Evolutionary conservation across 2,797 vertebrate genomes (phyloP), one percentile per base, ranked within the genome.

Genomic region (Pygocentrus nattereri): DNA sequence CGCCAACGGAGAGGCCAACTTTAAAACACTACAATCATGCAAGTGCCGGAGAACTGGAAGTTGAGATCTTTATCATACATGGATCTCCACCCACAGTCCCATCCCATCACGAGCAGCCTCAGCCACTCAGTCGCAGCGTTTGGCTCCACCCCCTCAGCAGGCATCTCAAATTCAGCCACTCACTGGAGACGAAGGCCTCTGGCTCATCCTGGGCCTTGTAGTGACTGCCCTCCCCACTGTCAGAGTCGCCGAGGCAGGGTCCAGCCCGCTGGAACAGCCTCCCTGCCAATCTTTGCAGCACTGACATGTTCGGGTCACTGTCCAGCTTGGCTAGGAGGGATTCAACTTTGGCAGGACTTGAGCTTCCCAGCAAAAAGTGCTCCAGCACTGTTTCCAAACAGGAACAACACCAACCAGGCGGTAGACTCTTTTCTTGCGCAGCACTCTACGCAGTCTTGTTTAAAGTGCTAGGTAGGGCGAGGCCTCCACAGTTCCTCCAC

Each of bases 261-360:
- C 93, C 90, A 0, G 88, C 81, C 59, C 91, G 91, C n/a, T 92
- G 92, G 84, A 95, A 91, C 76, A 95, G 91, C 87, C 90, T 92
- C 86, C 86, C 94, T 82, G 93, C 92, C 86, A 94, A 90, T 85
- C 90, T 93, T 82, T 94, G 92, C 89, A 95, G 90, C 83, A 91
- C 89, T 71, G 92, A 93, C 94, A 94, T 95, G 68, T 25, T 64
- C 0, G 19, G 23, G 12, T 27, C 19, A 21, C n/a, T 49, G 76
- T 87, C 78, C 68, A 78, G 56, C 67, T 30, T 75, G 16, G 16
- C 3, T 62, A 5, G 19, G 30, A 52, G 58, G 44, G 19, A 72
- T 81, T 67, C 72, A 19, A 80, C 54, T 59, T 30, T 52, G 19
- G 34, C 54, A 34, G 34, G 3, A 61, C 52, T 18, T 11, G 13